A percentile compares a stretch with the other conserved stretches of the same genome.
These are phyloP conservation scores for Notodonta dromedarius DNA, from an alignment of 2,888 invertebrate genomes.

Conservation along the genomic window DNA sequence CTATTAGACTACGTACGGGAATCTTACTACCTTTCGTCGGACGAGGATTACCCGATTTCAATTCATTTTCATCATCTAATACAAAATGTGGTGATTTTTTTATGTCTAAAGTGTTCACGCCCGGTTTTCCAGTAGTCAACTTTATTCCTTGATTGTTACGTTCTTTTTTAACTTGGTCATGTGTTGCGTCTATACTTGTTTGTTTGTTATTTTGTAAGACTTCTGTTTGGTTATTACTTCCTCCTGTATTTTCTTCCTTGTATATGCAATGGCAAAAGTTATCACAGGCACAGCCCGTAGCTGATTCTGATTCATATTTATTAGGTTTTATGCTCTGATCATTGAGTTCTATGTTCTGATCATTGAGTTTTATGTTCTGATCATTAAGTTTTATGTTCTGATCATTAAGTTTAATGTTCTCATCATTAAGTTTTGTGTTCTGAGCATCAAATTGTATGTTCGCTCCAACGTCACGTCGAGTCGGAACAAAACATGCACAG, in stretches of 20 bases:
- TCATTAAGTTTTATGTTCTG: too few relatives aligned
- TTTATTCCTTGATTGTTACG: conserved; percentile 17
- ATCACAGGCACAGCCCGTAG: not conserved
- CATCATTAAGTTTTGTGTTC: too few relatives aligned
- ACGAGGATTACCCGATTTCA: not conserved
- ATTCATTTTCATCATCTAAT: conserved; percentile 30
- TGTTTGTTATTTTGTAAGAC: not conserved
- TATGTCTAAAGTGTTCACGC: conserved; percentile 54
- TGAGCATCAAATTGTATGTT: too few relatives aligned
- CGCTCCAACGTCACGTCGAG: too few relatives aligned
- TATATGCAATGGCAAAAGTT: not conserved
- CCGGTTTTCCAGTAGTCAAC: conserved; percentile 25
- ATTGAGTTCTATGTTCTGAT: too few relatives aligned
- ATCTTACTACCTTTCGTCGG: not conserved
- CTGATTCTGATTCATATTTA: not conserved
- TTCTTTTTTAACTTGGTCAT: conserved; percentile 1
- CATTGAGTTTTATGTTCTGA: too few relatives aligned
- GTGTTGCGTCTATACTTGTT: conserved; percentile 4
- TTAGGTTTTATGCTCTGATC: not conserved
- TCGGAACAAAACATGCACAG: too few relatives aligned
- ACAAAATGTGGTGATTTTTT: conserved; percentile 40
- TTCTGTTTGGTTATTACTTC: not conserved
- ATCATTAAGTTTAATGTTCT: too few relatives aligned
- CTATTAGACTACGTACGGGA: not conserved
- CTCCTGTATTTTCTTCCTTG: too few relatives aligned